Conservation (phyloP, 2,113 vertebrate species). For the Thamnophis sirtalis region DNA sequence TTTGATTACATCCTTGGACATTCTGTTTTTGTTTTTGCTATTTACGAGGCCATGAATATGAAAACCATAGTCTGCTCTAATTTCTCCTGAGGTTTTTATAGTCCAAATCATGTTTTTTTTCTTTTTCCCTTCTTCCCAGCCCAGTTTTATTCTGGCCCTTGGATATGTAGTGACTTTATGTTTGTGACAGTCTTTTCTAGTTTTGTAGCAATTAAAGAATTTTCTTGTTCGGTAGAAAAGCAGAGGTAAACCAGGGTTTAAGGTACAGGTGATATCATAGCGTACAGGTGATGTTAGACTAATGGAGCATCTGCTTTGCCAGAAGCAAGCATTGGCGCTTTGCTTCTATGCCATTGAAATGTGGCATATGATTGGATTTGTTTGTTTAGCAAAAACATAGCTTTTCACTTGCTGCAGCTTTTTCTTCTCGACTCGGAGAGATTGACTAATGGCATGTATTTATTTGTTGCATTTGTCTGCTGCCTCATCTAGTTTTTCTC, state of each 20-base stretch:
- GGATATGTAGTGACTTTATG: no score
- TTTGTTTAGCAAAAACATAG: no score
- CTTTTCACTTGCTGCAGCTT: not conserved
- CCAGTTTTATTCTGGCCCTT: not conserved
- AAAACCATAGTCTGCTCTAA: not conserved
- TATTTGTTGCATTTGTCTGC: not conserved
- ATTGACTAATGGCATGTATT: no score
- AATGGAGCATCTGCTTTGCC: no score
- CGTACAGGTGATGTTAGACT: fast-evolving
- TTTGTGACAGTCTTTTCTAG: not conserved
- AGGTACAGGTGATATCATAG: not conserved
- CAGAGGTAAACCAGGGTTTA: fast-evolving
- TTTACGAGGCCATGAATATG: not conserved
- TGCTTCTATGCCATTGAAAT: not conserved
- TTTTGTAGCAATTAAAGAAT: not conserved
- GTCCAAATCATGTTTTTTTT: not conserved
- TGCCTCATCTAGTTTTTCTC: not conserved
- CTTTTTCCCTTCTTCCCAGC: not conserved
- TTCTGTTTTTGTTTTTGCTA: not conserved
- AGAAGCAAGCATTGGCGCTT: not conserved
- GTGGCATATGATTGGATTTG: no score
- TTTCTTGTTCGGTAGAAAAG: not conserved
- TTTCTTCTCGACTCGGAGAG: no score
- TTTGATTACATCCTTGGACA: not conserved
- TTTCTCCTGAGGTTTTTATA: not conserved